These are phyloP conservation scores for Rutilus rutilus DNA, from an alignment of 2,113 vertebrate genomes.

Conservation along the genomic window DNA sequence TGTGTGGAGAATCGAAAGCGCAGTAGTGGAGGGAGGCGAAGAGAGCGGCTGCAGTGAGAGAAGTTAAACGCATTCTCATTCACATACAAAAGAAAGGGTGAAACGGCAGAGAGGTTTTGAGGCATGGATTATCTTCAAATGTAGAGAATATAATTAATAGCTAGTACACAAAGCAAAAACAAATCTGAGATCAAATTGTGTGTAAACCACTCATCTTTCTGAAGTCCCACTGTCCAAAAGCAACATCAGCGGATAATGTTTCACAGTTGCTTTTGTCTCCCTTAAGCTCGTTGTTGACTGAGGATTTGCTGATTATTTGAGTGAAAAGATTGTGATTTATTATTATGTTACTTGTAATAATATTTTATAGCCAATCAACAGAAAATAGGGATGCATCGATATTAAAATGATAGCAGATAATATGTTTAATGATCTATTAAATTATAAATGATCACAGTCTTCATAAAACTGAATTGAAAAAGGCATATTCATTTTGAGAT, in stretches of 20 bases:
- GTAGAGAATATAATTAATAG: neutral
- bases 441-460: neutral
- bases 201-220: constrained; percentile 13
- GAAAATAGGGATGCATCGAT: neutral
- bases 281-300: neutral
- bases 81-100: neutral
- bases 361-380: neutral
- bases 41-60: neutral
- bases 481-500: neutral
- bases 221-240: neutral
- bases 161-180: neutral
- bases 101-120: neutral
- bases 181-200: constrained; percentile 26
- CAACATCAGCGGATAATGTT: neutral
- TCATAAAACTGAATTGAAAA: neutral
- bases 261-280: neutral
- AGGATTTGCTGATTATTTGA: neutral
- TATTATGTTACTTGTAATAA: neutral
- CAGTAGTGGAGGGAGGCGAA: neutral
- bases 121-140: neutral
- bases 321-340: neutral
- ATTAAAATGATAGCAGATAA: neutral
- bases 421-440: neutral
- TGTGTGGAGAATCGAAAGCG: constrained; percentile 8
- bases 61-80: constrained; percentile 4